These are phyloP conservation scores for Maconellicoccus hirsutus DNA, from an alignment of 1,140 invertebrate species.

Conservation along the genomic window DNA sequence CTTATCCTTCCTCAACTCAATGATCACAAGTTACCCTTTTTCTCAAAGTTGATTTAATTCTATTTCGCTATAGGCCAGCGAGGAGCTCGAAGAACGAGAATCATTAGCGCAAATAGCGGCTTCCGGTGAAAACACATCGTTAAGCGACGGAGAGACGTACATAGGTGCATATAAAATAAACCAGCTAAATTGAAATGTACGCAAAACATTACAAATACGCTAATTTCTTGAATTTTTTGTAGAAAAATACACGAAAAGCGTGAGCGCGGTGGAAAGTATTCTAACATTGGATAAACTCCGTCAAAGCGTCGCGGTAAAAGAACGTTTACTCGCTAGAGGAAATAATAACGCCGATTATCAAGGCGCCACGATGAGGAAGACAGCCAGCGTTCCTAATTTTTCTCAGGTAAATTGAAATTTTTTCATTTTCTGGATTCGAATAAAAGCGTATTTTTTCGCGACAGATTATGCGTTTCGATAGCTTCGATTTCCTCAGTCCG, in stretches of 20 bases:
- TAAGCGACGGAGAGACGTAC: conserved; percentile 84
- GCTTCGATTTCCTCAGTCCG: conserved; percentile 51
- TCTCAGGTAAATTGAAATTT: conserved; percentile 54
- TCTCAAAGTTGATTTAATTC: no score
- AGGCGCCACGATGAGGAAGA: conserved; percentile 69
- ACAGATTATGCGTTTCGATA: conserved; percentile 66
- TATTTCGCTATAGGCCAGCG: conserved; percentile 72
- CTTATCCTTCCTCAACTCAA: no score
- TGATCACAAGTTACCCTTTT: no score
- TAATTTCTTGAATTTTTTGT: conserved; percentile 30
- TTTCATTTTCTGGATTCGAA: neutral
- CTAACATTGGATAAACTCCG: conserved; percentile 84
- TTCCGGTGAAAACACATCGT: conserved; percentile 65
- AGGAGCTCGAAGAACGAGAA: conserved; percentile 92
- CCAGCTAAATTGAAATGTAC: neutral
- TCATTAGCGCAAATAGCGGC: conserved; percentile 92
- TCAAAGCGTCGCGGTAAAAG: conserved; percentile 84
- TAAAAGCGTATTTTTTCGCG: neutral
- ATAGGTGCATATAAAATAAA: conserved; percentile 50
- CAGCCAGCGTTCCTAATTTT: conserved; percentile 91
- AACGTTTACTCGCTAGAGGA: conserved; percentile 69
- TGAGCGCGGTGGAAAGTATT: conserved; percentile 94
- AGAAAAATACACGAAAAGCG: conserved; percentile 95
- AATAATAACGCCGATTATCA: neutral
- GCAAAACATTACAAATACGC: neutral